These are phyloP conservation scores for Ligdia adustata DNA, from an alignment of 2,888 invertebrate genomes.

Conservation along the genomic window DNA sequence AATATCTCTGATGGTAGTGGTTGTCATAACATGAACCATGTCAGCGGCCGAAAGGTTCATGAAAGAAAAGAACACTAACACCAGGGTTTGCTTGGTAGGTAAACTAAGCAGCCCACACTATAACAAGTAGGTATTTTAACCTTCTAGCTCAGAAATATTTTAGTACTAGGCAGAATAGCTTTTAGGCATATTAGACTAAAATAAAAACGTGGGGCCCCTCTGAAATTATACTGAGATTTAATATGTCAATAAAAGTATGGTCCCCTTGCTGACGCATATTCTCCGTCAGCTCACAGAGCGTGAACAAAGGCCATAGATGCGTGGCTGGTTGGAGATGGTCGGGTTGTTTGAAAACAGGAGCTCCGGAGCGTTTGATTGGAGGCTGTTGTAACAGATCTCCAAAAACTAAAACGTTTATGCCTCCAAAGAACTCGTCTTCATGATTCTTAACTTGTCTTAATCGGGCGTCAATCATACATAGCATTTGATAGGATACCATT, in stretches of 20 bases:
- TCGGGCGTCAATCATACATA: neutral
- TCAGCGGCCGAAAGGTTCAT: no score
- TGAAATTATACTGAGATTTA: no score
- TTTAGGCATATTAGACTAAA: no score
- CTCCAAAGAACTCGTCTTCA: neutral
- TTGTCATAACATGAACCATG: no score
- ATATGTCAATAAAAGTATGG: neutral
- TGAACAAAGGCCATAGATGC: neutral
- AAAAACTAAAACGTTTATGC: neutral
- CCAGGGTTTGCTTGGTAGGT: no score
- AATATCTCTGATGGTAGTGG: no score
- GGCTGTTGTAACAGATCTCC: neutral
- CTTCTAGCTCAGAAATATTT: no score
- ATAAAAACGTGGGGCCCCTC: no score
- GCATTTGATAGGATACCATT: neutral
- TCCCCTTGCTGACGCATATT: conserved; percentile 1
- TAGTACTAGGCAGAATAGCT: no score
- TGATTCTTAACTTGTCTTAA: neutral
- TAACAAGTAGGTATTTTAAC: no score
- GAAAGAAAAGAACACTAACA: no score
- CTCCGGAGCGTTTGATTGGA: neutral
- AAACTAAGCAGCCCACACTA: no score
- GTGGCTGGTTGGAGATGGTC: neutral
- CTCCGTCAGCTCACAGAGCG: neutral
- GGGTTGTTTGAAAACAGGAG: neutral